A percentile compares a stretch with the other conserved stretches of the same genome.
Conservation (phyloP, 2,113 vertebrate species). For the Paedocypris sp. region DNA sequence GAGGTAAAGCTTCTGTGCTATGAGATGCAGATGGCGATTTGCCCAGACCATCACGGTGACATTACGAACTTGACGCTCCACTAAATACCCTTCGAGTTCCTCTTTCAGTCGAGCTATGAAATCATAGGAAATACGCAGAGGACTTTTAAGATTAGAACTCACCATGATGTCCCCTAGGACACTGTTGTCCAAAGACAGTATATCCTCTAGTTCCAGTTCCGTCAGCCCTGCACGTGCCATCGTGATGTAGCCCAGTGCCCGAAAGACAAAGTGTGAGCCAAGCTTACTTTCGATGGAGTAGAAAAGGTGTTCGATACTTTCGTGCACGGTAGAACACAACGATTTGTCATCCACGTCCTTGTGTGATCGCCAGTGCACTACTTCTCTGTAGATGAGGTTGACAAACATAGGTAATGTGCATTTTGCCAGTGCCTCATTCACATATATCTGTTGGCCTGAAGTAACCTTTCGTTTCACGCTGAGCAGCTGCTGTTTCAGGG, state of each 20-base stretch:
- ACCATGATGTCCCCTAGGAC: slow-evolving; percentile 81
- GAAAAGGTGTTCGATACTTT: slow-evolving; percentile 93
- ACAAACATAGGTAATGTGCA: slow-evolving; percentile 97
- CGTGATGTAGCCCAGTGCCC: slow-evolving; percentile 91
- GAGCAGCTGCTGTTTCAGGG: slow-evolving; percentile 90
- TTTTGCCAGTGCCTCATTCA: slow-evolving; percentile 90
- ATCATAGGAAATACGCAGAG: slow-evolving; percentile 81
- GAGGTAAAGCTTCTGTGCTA: slow-evolving; percentile 92
- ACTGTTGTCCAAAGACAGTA: slow-evolving; percentile 88
- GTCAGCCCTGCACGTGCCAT: slow-evolving; percentile 90
- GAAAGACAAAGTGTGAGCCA: slow-evolving; percentile 77
- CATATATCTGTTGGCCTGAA: slow-evolving; percentile 96
- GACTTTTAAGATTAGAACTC: slow-evolving; percentile 69
- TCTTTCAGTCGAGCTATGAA: slow-evolving; percentile 87
- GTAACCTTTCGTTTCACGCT: slow-evolving; percentile 91
- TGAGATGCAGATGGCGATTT: slow-evolving; percentile 90
- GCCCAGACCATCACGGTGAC: slow-evolving; percentile 91
- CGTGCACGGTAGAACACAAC: slow-evolving; percentile 87
- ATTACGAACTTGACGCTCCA: slow-evolving; percentile 88
- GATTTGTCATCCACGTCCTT: slow-evolving; percentile 93
- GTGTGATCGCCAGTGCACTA: slow-evolving; percentile 90
- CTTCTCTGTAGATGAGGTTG: slow-evolving; percentile 91
- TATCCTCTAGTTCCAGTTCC: slow-evolving; percentile 92
- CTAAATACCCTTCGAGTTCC: slow-evolving; percentile 84
- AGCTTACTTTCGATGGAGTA: slow-evolving; percentile 85